phyloP scores from a whole-genome alignment of 2,888 invertebrate species.

The Drosophila buzzatii region DNA sequence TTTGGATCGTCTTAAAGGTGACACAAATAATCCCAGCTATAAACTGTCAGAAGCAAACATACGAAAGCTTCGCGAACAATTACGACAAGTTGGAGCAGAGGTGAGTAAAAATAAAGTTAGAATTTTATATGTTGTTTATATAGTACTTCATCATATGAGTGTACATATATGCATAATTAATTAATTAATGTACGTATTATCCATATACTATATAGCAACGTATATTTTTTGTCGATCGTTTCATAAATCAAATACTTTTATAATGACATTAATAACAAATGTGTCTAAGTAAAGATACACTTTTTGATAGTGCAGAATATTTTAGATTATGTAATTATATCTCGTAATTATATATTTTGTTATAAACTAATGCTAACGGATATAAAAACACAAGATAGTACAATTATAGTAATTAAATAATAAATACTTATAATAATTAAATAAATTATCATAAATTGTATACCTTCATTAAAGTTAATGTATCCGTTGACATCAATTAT shows the following conservation, averaged over 20 bases:
- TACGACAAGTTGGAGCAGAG: conserved; percentile 85
- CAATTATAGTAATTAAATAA: too few relatives aligned
- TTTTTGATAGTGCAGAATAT: not conserved
- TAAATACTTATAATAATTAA: not conserved
- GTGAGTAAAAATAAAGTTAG: conserved; percentile 66
- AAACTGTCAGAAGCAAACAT: conserved; percentile 85
- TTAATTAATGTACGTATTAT: conserved; percentile 27
- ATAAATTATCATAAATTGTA: not conserved
- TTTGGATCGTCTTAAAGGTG: conserved; percentile 90
- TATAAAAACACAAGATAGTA: not conserved
- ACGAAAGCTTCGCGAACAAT: conserved; percentile 84
- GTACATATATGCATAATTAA: conserved; percentile 42
- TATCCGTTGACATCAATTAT: conserved; percentile 8
- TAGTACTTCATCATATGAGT: conserved; percentile 28
- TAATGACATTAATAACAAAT: not conserved
- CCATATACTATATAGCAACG: conserved; percentile 17
- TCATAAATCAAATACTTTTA: conserved; percentile 13
- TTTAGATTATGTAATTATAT: not conserved
- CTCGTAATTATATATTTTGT: not conserved
- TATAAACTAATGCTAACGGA: not conserved
- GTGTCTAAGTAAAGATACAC: not conserved
- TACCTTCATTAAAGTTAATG: conserved; percentile 1
- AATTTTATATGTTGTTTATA: not conserved
- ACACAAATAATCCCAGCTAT: conserved; percentile 82
- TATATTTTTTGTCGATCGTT: conserved; percentile 34